phyloP scores from a whole-genome alignment of 1,140 invertebrate species.

The Dolichoris vasculosae region DNA sequence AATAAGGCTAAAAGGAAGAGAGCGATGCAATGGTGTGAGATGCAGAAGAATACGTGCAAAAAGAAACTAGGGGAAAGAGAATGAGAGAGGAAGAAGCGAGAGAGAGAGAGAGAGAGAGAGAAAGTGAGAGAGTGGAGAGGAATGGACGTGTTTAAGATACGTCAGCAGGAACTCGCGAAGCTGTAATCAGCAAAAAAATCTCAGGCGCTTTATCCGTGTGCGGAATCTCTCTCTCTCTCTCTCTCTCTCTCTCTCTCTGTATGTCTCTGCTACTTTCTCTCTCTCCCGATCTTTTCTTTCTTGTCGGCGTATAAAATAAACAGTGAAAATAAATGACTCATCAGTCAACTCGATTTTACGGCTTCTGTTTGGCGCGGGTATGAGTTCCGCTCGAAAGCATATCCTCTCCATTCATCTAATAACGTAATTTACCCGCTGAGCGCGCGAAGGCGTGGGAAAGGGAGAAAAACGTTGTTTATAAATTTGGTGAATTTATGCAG shows the following conservation, averaged over 20 bases:
- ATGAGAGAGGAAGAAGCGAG: not conserved
- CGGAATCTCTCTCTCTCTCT: conserved; percentile 27
- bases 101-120: not conserved
- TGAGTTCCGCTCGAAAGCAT: not conserved
- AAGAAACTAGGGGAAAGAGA: not conserved
- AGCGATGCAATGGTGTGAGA: not conserved
- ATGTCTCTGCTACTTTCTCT: not conserved
- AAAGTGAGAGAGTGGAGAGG: not conserved
- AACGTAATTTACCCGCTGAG: conserved; percentile 5
- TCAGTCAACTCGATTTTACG: conserved; percentile 38
- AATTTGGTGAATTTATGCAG: conserved; percentile 33
- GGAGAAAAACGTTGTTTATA: conserved; percentile 31
- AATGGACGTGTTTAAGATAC: conserved; percentile 1
- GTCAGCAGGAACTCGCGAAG: conserved; percentile 22
- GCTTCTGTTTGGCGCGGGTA: not conserved
- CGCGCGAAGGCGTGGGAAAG: conserved; percentile 4
- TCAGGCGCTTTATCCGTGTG: conserved; percentile 27
- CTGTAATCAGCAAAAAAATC: conserved; percentile 48
- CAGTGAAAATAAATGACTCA: conserved; percentile 40
- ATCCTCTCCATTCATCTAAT: conserved; percentile 20
- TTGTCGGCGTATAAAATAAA: conserved; percentile 28
- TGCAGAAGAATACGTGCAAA: not conserved
- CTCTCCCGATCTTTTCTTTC: not conserved
- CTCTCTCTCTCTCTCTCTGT: not conserved
- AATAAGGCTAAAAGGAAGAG: conserved; percentile 18